Percentiles rank a stretch among this genome's conserved stretches.
phyloP scores from a whole-genome alignment of 2,113 vertebrate species.

The Empidonax alnorum region DNA sequence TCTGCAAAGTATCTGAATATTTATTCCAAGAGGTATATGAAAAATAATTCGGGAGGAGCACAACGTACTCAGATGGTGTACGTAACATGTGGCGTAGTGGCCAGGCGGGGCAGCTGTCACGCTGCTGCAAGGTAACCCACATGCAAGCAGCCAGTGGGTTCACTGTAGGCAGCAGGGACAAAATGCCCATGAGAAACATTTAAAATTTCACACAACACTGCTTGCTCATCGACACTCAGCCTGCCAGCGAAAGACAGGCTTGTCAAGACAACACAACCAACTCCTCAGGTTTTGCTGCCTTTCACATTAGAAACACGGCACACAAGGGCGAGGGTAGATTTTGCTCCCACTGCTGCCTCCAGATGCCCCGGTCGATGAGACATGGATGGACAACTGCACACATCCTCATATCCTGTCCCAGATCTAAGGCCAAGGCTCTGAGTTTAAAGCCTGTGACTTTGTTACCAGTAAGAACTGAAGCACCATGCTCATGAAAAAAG shows the following conservation, averaged over 20 bases:
- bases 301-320: neutral
- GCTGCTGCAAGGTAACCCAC: neutral
- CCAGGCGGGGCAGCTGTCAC: neutral
- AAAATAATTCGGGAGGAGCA: neutral
- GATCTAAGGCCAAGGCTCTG: neutral
- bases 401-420: neutral
- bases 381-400: neutral
- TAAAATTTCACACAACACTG: neutral
- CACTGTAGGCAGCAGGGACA: neutral
- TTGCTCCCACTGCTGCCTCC: neutral
- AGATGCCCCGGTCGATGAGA: neutral
- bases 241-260: constrained; percentile 14
- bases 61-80: neutral
- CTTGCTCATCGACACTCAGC: constrained; percentile 9
- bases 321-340: neutral
- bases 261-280: neutral
- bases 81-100: neutral
- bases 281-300: neutral
- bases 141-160: neutral
- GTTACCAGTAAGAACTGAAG: neutral
- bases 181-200: neutral
- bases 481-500: neutral
- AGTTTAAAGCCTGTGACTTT: neutral
- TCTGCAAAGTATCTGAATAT: neutral
- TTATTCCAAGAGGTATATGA: neutral